Evolutionary conservation across 2,113 vertebrate genomes (phyloP).

Genomic region (Ginglymostoma cirratum): DNA sequence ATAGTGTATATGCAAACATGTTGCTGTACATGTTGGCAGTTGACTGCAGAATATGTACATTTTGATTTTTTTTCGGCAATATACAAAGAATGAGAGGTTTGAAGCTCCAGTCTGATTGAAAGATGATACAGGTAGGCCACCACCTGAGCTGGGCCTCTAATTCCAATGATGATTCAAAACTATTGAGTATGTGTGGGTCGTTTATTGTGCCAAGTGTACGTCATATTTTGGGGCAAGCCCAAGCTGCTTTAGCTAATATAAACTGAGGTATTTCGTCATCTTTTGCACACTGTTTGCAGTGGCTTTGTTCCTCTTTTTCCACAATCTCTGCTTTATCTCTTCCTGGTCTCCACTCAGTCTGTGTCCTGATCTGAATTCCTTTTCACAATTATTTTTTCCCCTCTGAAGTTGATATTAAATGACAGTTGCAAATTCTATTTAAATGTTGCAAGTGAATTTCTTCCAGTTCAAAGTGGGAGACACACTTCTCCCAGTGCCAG

Average conservation of each 20-base stretch:
- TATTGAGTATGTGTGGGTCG: not conserved
- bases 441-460: not conserved
- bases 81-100: not conserved
- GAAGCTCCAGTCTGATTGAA: not conserved
- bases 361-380: conserved; percentile 21
- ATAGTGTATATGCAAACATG: not conserved
- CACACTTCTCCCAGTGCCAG: not conserved
- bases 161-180: not conserved
- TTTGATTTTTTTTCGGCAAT: not conserved
- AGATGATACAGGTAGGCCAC: not conserved
- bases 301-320: not conserved
- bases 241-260: not conserved
- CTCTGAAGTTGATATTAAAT: not conserved
- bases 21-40: not conserved
- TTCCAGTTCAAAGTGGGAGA: not conserved
- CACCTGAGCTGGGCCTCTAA: not conserved
- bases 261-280: not conserved
- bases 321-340: conserved; percentile 13
- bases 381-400: not conserved
- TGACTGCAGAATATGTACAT: not conserved
- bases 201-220: not conserved
- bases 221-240: not conserved
- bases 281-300: not conserved
- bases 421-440: not conserved
- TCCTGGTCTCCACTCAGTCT: conserved; percentile 34